A percentile compares a stretch with the other conserved stretches of the same genome.
Conservation (phyloP, 2,888 invertebrate genomes). For the Folsomia candida region DNA sequence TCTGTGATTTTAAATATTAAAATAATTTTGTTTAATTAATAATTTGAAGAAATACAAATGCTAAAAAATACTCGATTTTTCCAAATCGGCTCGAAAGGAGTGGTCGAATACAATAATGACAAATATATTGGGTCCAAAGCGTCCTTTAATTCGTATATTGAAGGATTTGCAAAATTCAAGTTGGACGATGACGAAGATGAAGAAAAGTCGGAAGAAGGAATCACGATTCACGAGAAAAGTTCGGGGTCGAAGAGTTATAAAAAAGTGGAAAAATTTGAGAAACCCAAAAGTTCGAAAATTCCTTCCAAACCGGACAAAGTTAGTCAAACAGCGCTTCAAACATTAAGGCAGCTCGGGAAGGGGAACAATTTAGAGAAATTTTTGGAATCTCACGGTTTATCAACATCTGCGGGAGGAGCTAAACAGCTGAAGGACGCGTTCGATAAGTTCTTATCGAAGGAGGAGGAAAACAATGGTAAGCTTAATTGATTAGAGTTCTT, state of each 20-base stretch:
- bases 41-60: not conserved
- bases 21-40: too few relatives aligned
- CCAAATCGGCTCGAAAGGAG: not conserved
- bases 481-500: not conserved
- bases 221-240: not conserved
- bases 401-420: constrained; percentile 12
- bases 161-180: not conserved
- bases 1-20: too few relatives aligned
- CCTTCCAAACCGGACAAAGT: not conserved
- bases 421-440: constrained; percentile 15
- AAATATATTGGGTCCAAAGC: not conserved
- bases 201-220: not conserved
- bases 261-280: not conserved
- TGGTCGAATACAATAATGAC: not conserved
- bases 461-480: not conserved
- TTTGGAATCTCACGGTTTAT: constrained; percentile 30
- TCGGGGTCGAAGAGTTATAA: not conserved
- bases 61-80: not conserved
- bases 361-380: constrained; percentile 34
- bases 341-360: constrained; percentile 24
- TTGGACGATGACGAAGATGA: not conserved
- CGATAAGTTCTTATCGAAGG: constrained; percentile 9
- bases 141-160: constrained; percentile 2
- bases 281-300: not conserved
- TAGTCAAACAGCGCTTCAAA: constrained; percentile 14